Evolutionary conservation across 23 tunicate genomes (phyloP), one percentile per base, ranked within the genome.

Genomic region (Ciona savignyi): DNA sequence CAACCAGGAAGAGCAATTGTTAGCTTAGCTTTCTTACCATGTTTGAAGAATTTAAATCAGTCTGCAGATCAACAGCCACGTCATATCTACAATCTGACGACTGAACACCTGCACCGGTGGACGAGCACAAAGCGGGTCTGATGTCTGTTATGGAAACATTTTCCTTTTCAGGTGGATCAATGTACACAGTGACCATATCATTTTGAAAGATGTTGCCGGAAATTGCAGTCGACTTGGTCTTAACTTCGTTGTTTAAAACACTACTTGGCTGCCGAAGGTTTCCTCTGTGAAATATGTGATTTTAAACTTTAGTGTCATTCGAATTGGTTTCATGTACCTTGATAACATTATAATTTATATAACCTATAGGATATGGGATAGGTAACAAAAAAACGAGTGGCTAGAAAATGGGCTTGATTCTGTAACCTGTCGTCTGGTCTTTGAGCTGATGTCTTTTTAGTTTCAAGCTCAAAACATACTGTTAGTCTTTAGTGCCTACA

Each of bases 141-240:
- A 33, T 34, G 30, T 66, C 70, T 66, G 70, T 33, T 9, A 34
- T 33, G n/a, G 70, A 66, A 20, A 34, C 29, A 66, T 66, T 66
- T 1, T 33, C 15, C 2, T 70, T 34, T 3, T 71, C 76, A n/a
- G 78, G 24, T 2, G 82, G 72, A 34, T 78, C 82, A 6, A 78
- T 51, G 51, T 68, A 31, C 0, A 72, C 71, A 62, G 71, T 72
- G 30, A 42, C 78, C 48, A 75, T 73, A 6, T 80, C 78, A 20
- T 72, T 72, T 22, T 32, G 29, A 31, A 23, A 42, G 15, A 65
- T 25, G 33, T 35, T 60, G 30, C 27, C 62, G 0, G 83, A 35
- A 25, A 32, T 72, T 32, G 64, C 35, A 32, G 80, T 6, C 25
- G 51, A 2, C 20, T 11, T 11, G 20, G 61, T 11, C 20, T n/a